Percentiles rank a stretch among this genome's conserved stretches.
Conservation (phyloP, 2,888 invertebrate species). For the Heterodera filipjevi region DNA sequence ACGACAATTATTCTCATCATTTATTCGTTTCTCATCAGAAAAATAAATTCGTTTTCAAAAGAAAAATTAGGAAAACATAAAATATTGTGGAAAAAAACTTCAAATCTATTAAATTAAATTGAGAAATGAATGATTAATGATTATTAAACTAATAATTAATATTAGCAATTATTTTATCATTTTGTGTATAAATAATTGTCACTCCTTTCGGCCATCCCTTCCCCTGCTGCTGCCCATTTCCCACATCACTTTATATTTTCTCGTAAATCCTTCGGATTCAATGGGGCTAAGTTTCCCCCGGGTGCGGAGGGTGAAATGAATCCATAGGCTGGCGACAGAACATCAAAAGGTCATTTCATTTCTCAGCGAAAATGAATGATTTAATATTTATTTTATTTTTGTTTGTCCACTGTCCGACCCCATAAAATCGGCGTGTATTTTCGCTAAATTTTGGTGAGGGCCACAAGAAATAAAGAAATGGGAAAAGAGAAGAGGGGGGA, state of each 20-base stretch:
- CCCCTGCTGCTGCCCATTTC: background rate
- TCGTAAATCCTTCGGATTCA: background rate
- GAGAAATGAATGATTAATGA: background rate
- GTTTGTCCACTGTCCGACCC: slow-evolving; percentile 8
- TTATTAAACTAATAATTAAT: too few species aligned
- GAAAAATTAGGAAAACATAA: too few species aligned
- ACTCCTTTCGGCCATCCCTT: background rate
- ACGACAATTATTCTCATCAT: background rate
- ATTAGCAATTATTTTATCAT: background rate
- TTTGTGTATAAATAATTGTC: background rate
- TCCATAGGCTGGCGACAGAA: slow-evolving; percentile 1
- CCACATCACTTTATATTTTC: background rate
- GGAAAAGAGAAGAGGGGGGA: background rate
- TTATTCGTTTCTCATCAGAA: background rate
- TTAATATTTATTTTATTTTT: slow-evolving; percentile 13
- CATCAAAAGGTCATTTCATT: slow-evolving; percentile 17
- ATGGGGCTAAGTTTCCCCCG: background rate
- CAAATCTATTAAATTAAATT: too few species aligned
- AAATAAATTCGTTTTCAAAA: background rate
- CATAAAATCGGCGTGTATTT: slow-evolving; percentile 10
- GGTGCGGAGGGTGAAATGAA: background rate
- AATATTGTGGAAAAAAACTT: too few species aligned
- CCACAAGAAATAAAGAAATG: background rate
- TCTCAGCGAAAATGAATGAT: background rate
- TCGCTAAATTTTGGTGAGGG: slow-evolving; percentile 1